A percentile compares a stretch with the other conserved stretches of the same genome.
Evolutionary conservation across 2,797 vertebrate species (phyloP).

Genomic region (Neomorphus geoffroyi): DNA sequence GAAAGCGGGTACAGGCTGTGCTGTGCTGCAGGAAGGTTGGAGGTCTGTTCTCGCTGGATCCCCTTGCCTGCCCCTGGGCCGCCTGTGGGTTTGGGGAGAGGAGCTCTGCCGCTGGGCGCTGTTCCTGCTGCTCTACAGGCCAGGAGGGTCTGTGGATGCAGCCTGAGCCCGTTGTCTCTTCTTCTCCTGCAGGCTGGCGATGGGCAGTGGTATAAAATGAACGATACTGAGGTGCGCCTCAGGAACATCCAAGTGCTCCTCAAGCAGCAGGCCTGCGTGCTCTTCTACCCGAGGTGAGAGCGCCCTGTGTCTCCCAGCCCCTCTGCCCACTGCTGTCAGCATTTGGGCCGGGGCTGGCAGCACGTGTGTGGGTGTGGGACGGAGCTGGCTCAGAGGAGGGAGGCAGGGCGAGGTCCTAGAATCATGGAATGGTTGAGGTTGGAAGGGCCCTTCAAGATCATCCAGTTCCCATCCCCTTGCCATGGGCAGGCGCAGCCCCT

Average conservation of each 20-base stretch:
- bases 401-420: not conserved
- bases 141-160: rapidly evolving
- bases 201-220: too few species aligned
- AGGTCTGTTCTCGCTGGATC: not conserved
- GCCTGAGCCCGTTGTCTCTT: not conserved
- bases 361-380: rapidly evolving
- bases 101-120: rapidly evolving
- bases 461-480: too few species aligned
- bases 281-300: too few species aligned
- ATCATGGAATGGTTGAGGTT: too few species aligned
- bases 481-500: not conserved
- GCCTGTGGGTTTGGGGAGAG: not conserved
- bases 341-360: not conserved
- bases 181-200: too few species aligned
- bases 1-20: not conserved
- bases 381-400: not conserved
- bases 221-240: too few species aligned
- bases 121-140: not conserved
- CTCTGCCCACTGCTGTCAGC: not conserved
- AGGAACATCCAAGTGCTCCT: too few species aligned
- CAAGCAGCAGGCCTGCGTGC: slow-evolving; percentile 94
- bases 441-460: too few species aligned
- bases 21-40: rapidly evolving
- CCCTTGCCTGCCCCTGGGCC: not conserved
- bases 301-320: rapidly evolving